These are phyloP conservation scores for Lophotriccus pileatus DNA, from an alignment of 2,797 vertebrate species.

Conservation along the genomic window DNA sequence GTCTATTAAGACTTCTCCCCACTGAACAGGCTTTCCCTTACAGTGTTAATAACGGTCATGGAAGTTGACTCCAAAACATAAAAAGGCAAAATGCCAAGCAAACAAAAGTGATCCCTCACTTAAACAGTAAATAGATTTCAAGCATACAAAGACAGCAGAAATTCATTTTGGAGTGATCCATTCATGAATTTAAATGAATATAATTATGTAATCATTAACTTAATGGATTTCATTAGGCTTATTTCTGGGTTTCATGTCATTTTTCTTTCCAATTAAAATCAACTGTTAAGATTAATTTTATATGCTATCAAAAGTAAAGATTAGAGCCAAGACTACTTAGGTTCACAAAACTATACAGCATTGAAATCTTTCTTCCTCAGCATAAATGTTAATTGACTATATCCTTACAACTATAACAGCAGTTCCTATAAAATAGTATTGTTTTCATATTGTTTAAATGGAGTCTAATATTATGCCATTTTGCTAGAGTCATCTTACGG, in stretches of 20 bases:
- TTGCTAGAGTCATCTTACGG: not conserved
- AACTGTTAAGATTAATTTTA: constrained; percentile 61
- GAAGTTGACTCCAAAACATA: constrained; percentile 36
- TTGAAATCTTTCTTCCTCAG: not conserved
- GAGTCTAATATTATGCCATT: not conserved
- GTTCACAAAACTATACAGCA: not conserved
- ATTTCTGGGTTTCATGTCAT: constrained; percentile 48
- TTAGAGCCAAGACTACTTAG: not conserved
- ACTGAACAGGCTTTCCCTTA: not conserved
- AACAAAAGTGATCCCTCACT: constrained; percentile 44
- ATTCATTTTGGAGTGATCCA: constrained; percentile 49
- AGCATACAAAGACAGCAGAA: constrained; percentile 50
- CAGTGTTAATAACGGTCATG: not conserved
- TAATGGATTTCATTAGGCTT: constrained; percentile 63
- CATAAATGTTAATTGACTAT: not conserved
- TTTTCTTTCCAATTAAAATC: constrained; percentile 72
- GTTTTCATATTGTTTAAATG: not conserved
- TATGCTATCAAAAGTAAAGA: constrained; percentile 30
- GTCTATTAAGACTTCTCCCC: not conserved
- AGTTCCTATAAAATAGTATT: not conserved
- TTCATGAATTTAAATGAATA: constrained; percentile 49
- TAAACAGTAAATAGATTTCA: constrained; percentile 43
- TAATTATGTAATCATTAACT: constrained; percentile 66
- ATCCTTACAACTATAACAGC: not conserved
- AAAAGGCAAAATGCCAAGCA: constrained; percentile 30